Evolutionary conservation across 2,113 vertebrate genomes (phyloP), one percentile per base, ranked within the genome.

Genomic region (Pedionomus torquatus): DNA sequence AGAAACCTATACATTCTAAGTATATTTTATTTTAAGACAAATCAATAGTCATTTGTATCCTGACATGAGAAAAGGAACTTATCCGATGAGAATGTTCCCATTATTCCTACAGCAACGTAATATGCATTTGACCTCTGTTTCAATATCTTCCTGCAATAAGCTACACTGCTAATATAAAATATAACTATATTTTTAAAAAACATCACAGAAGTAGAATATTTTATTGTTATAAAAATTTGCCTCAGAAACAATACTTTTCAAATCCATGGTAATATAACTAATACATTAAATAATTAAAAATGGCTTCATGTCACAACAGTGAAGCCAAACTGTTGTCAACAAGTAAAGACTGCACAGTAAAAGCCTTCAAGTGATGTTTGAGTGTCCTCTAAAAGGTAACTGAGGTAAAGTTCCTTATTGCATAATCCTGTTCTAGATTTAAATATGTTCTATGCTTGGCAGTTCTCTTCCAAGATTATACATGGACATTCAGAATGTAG

Each of bases 221-320:
- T 87, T 64, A 33, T 69, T 94, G 89, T 94, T 70, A 54, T 33
- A 81, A 94, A 66, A 94, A 66, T 81, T 90, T 78, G 31, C n/a
- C 44, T n/a, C 30, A 68, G 57, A 63, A n/a, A n/a, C n/a, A 93
- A 39, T 37, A 57, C 12, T 37, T 17, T 83, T 41, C 83, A 93
- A 70, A 79, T 51, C 55, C 41, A 65, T 61, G 39, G 21, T 80
- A 80, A 77, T 43, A 60, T 86, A 71, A 13, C 51, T 71, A 89
- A 89, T 52, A 48, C 68, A 52, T 52, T 28, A 54, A 54, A 54
- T 54, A 54, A 17, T 54, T 30, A 10, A 30, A 54, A 54, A 54
- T 54, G 28, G 28, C 28, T 54, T 54, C 11, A 35, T 33, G 35
- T 87, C 74, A 75, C 35, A 86, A 82, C n/a, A 57, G n/a, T 49